phyloP scores from a whole-genome alignment of 2,888 invertebrate genomes.

The Lasioglossum villosulum region DNA sequence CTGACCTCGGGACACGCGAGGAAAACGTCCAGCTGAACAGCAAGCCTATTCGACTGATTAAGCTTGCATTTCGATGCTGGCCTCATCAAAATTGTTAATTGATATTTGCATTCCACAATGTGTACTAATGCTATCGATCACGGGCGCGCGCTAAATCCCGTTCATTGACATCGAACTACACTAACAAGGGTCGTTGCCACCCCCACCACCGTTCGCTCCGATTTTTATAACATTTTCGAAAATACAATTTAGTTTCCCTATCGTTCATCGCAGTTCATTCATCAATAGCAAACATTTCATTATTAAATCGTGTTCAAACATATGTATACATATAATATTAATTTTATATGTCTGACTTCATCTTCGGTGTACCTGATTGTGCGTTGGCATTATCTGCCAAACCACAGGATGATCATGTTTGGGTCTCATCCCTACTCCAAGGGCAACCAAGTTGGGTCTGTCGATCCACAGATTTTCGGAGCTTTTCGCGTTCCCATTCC shows the following conservation, averaged over 20 bases:
- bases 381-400: conserved; percentile 75
- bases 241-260: background rate
- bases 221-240: background rate
- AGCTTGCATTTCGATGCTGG: conserved; percentile 34
- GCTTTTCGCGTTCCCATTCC: conserved; percentile 62
- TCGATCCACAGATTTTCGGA: conserved; percentile 65
- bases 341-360: background rate
- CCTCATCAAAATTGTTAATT: conserved; percentile 33
- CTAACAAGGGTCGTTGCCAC: background rate
- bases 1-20: conserved; percentile 48
- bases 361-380: conserved; percentile 67
- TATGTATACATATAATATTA: no score
- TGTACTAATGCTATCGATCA: conserved; percentile 18
- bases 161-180: conserved; percentile 12
- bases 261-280: background rate
- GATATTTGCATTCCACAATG: conserved; percentile 21
- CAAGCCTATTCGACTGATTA: conserved; percentile 3
- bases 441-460: conserved; percentile 72
- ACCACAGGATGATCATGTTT: conserved; percentile 71
- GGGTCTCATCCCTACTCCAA: conserved; percentile 72
- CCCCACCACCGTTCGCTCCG: background rate
- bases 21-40: conserved; percentile 14
- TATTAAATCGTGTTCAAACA: background rate
- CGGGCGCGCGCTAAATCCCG: background rate
- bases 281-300: background rate